Evolutionary conservation across 2,888 invertebrate species (phyloP).

Genomic region (Zygogramma bicolorata): DNA sequence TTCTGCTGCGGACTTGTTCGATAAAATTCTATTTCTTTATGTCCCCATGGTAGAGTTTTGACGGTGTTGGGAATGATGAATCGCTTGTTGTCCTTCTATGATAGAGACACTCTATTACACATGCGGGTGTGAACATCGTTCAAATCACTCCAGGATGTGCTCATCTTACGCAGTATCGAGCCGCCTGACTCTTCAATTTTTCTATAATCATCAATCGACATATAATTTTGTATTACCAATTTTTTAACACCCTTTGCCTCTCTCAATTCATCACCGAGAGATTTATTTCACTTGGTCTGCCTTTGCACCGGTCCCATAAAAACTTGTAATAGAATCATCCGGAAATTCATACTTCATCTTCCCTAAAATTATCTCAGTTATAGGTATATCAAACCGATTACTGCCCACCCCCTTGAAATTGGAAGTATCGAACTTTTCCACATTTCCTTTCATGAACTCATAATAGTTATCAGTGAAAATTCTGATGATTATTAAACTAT

Average conservation of each 20-base stretch:
- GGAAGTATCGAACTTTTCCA: constrained; percentile 58
- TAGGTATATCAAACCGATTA: too few species aligned
- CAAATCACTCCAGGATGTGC: too few species aligned
- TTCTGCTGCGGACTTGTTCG: too few species aligned
- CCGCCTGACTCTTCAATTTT: not conserved
- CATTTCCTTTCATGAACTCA: constrained; percentile 31
- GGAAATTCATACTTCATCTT: not conserved
- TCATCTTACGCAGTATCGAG: too few species aligned
- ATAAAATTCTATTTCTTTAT: too few species aligned
- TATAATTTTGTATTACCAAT: not conserved
- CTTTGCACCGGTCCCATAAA: not conserved
- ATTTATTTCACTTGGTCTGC: constrained; percentile 23
- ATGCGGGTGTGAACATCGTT: too few species aligned
- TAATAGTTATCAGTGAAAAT: constrained; percentile 60
- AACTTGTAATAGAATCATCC: not conserved
- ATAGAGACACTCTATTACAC: too few species aligned
- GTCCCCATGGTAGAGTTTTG: too few species aligned
- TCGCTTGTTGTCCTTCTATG: too few species aligned
- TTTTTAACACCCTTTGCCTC: constrained; percentile 24
- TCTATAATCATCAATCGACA: constrained; percentile 3
- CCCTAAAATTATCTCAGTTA: constrained; percentile 12
- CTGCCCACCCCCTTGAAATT: too few species aligned
- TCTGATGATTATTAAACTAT: constrained; percentile 43
- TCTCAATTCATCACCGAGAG: not conserved
- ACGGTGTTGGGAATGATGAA: too few species aligned